Evolutionary conservation across 2,888 invertebrate genomes (phyloP).

Genomic region (Drosophila prostipennis): DNA sequence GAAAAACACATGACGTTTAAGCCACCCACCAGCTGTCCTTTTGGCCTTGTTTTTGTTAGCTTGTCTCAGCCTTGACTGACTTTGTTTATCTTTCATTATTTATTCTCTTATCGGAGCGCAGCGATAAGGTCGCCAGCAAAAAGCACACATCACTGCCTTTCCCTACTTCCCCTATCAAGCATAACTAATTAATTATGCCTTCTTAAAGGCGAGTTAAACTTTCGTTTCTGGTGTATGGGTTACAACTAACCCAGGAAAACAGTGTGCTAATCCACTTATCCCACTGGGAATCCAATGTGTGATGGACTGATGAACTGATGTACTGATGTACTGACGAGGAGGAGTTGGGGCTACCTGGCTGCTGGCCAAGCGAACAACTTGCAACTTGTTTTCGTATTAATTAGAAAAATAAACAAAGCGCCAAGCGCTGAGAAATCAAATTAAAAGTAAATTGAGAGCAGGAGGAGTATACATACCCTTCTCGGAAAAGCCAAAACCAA

Average conservation of each 20-base stretch:
- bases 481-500: slow-evolving; percentile 48
- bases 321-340: neutral
- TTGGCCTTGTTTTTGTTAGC: slow-evolving; percentile 43
- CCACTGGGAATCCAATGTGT: slow-evolving; percentile 34
- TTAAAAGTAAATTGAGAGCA: slow-evolving; percentile 52
- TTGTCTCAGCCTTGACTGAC: slow-evolving; percentile 54
- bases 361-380: slow-evolving; percentile 44
- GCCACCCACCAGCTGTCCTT: slow-evolving; percentile 27
- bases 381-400: slow-evolving; percentile 56
- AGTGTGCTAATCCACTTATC: slow-evolving; percentile 43
- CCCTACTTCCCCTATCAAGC: slow-evolving; percentile 2
- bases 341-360: slow-evolving; percentile 45
- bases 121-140: slow-evolving; percentile 41
- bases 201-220: slow-evolving; percentile 42
- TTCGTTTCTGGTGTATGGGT: slow-evolving; percentile 31
- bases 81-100: slow-evolving; percentile 75
- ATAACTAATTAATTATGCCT: slow-evolving; percentile 63
- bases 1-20: slow-evolving; percentile 55
- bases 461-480: slow-evolving; percentile 17
- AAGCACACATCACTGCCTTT: slow-evolving; percentile 23
- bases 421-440: slow-evolving; percentile 53
- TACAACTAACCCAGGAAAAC: no score
- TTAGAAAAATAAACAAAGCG: slow-evolving; percentile 56
- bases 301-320: neutral
- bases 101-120: slow-evolving; percentile 64